Evolutionary conservation across 92 coral and sea anemone species (phyloP).

Genomic region (Muricea muricata): DNA sequence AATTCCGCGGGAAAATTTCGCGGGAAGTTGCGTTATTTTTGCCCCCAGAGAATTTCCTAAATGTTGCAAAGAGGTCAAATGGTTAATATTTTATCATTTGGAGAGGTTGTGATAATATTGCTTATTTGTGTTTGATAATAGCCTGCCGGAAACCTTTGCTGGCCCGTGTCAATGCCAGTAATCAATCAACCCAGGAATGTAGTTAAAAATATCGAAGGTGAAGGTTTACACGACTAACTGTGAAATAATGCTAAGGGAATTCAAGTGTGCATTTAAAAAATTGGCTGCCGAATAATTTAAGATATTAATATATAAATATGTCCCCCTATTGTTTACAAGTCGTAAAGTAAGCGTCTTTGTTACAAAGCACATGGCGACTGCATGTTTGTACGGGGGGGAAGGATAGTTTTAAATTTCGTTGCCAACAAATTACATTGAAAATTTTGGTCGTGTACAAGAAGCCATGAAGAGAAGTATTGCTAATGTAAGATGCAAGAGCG

Average conservation of each 20-base stretch:
- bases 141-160: not conserved
- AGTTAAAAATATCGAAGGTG: not conserved
- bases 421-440: not conserved
- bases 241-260: not conserved
- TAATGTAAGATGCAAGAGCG: not conserved
- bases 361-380: slow-evolving; percentile 8
- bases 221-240: not conserved
- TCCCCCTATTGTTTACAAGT: slow-evolving; percentile 14
- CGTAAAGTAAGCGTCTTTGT: slow-evolving; percentile 13
- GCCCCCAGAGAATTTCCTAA: not conserved
- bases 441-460: not conserved
- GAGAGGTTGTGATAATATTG: not conserved
- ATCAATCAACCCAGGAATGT: not conserved
- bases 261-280: not conserved
- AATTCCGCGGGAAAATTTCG: slow-evolving; percentile 13
- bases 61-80: not conserved
- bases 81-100: not conserved
- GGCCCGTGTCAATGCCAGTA: not conserved
- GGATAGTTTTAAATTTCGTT: not conserved
- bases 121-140: not conserved
- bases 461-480: not conserved
- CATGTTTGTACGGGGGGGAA: not conserved
- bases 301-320: slow-evolving; percentile 7
- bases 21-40: not conserved
- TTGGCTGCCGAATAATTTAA: slow-evolving; percentile 8